Percentiles rank a stretch among this genome's conserved stretches.
These are phyloP conservation scores for Daphoenositta chrysoptera DNA, from an alignment of 2,113 vertebrate genomes.

Conservation along the genomic window DNA sequence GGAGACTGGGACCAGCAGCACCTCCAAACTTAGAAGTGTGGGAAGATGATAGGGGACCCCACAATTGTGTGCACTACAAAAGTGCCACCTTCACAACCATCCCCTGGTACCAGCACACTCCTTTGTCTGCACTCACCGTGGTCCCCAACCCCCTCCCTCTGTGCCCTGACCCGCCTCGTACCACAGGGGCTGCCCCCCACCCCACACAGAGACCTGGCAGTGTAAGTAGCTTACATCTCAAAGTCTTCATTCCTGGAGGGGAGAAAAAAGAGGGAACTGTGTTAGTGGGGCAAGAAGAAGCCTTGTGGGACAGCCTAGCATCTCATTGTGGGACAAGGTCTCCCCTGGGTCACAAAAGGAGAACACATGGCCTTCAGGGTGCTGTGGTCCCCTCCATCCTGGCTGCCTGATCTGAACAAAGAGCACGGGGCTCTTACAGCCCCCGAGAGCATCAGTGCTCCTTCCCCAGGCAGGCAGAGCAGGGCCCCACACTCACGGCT, in stretches of 20 bases:
- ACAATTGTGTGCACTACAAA: neutral
- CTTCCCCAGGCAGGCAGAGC: neutral
- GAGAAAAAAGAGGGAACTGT: neutral
- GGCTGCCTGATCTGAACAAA: neutral
- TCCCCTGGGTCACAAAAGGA: neutral
- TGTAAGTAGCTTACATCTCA: conserved; percentile 54
- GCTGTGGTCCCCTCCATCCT: neutral
- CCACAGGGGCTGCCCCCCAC: neutral
- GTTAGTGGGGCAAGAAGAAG: neutral
- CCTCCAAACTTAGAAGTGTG: neutral
- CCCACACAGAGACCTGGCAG: neutral
- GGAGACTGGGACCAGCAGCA: neutral
- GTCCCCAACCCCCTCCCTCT: neutral
- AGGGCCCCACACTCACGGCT: fast-evolving
- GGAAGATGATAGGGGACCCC: neutral
- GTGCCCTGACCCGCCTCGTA: neutral
- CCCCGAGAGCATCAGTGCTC: neutral
- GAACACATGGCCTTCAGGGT: fast-evolving
- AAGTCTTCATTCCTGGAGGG: conserved; percentile 16
- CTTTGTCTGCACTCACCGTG: neutral
- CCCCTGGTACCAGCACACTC: neutral
- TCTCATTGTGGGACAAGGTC: neutral
- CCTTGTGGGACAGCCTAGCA: neutral
- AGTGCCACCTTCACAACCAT: neutral
- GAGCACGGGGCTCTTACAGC: neutral